These are phyloP conservation scores for Drosophila orena DNA, from an alignment of 1,140 invertebrate species.

Conservation along the genomic window DNA sequence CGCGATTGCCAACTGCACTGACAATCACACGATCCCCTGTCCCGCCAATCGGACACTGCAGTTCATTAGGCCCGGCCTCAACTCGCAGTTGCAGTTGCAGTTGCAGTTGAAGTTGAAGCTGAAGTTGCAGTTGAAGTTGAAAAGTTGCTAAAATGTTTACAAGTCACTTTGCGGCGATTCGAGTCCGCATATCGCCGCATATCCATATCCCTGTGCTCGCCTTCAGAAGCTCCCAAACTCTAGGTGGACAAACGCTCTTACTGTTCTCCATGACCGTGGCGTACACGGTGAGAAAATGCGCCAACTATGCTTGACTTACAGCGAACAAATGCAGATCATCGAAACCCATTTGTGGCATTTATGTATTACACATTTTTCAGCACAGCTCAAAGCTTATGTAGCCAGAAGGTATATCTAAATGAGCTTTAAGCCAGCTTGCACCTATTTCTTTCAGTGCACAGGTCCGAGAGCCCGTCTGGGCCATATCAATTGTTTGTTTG, in stretches of 20 bases:
- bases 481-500: constrained; percentile 80
- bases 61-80: constrained; percentile 67
- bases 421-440: too few relatives aligned
- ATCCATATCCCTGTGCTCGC: constrained; percentile 45
- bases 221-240: constrained; percentile 64
- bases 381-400: too few relatives aligned
- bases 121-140: constrained; percentile 73
- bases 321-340: too few relatives aligned
- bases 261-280: constrained; percentile 54
- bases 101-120: constrained; percentile 62
- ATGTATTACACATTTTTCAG: too few relatives aligned
- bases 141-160: constrained; percentile 84
- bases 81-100: constrained; percentile 41
- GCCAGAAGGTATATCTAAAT: too few relatives aligned
- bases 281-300: neutral
- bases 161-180: constrained; percentile 74
- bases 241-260: constrained; percentile 65
- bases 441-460: constrained; percentile 2
- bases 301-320: too few relatives aligned
- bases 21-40: constrained; percentile 61
- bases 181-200: constrained; percentile 6
- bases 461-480: constrained; percentile 36
- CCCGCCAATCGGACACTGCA: constrained; percentile 35
- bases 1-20: constrained; percentile 65
- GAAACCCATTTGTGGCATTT: too few relatives aligned